Evolutionary conservation across 2,797 vertebrate genomes (phyloP).

Genomic region (Siniperca undulata): DNA sequence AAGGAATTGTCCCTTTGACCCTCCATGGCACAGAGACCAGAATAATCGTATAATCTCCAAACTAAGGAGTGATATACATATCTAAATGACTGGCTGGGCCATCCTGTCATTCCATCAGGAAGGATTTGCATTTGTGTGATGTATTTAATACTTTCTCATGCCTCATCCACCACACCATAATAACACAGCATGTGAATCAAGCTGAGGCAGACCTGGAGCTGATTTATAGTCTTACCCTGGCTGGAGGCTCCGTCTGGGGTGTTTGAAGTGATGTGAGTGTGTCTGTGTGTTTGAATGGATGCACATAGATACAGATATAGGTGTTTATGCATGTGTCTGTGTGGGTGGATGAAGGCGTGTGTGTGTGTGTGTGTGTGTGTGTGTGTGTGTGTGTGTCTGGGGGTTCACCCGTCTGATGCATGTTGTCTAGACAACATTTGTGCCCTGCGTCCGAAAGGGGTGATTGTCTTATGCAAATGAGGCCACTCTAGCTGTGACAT

Average conservation of each 20-base stretch:
- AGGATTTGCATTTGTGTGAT: slow-evolving; percentile 96
- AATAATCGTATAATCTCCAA: slow-evolving; percentile 79
- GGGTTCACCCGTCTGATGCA: slow-evolving; percentile 88
- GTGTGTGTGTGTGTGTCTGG: slow-evolving; percentile 48
- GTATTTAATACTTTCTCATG: slow-evolving; percentile 92
- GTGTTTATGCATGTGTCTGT: slow-evolving; percentile 68
- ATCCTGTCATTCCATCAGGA: slow-evolving; percentile 83
- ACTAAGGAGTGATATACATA: slow-evolving; percentile 72
- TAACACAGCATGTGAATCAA: slow-evolving; percentile 73
- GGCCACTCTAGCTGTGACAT: slow-evolving; percentile 82
- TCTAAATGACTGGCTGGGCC: slow-evolving; percentile 70
- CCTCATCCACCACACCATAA: slow-evolving; percentile 84
- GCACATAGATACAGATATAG: slow-evolving; percentile 67
- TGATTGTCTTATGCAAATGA: slow-evolving; percentile 94
- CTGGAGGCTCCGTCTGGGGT: slow-evolving; percentile 70
- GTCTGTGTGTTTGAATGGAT: slow-evolving; percentile 66
- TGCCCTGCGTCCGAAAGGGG: slow-evolving; percentile 86
- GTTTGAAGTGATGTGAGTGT: slow-evolving; percentile 65
- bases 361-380: slow-evolving; percentile 28
- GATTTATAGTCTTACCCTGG: slow-evolving; percentile 88
- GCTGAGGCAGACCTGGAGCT: slow-evolving; percentile 86
- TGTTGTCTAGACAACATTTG: slow-evolving; percentile 94
- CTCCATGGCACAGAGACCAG: slow-evolving; percentile 64
- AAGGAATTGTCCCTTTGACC: slow-evolving; percentile 76
- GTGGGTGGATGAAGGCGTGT: slow-evolving; percentile 35